phyloP scores from a whole-genome alignment of 2,113 vertebrate genomes.

The Gasterosteus nipponicus region DNA sequence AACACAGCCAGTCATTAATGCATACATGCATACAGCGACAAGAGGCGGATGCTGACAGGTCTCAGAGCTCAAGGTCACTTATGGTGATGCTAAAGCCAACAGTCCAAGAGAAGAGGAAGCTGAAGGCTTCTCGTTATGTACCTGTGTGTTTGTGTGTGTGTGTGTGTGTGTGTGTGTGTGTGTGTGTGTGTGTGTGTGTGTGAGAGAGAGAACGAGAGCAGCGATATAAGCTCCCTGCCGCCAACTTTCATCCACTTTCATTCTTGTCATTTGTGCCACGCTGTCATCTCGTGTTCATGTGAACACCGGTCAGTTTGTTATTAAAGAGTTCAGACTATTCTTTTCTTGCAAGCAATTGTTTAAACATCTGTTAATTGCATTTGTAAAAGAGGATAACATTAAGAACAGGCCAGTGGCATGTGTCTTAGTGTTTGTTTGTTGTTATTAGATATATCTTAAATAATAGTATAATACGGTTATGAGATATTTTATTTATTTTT shows the following conservation, averaged over 20 bases:
- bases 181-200: neutral
- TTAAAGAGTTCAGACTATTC: neutral
- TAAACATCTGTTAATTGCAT: neutral
- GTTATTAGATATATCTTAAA: neutral
- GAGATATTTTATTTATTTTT: neutral
- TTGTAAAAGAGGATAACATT: neutral
- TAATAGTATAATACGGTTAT: neutral
- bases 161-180: neutral
- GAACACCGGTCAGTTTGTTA: neutral
- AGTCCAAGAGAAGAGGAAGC: constrained; percentile 4
- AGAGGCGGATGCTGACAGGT: constrained; percentile 60
- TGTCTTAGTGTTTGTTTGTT: neutral
- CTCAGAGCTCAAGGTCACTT: constrained; percentile 58
- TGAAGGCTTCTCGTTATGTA: neutral
- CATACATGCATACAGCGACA: constrained; percentile 49
- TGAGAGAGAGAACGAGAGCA: neutral
- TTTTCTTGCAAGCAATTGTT: neutral
- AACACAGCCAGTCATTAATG: constrained; percentile 44
- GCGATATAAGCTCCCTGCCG: neutral
- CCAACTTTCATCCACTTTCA: neutral
- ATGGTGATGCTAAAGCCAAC: constrained; percentile 17
- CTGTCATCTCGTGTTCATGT: neutral
- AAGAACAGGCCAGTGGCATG: neutral
- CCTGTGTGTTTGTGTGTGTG: neutral
- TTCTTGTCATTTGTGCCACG: neutral